These are phyloP conservation scores for Agonopterix subpropinquella DNA, from an alignment of 2,888 invertebrate genomes.

Conservation along the genomic window DNA sequence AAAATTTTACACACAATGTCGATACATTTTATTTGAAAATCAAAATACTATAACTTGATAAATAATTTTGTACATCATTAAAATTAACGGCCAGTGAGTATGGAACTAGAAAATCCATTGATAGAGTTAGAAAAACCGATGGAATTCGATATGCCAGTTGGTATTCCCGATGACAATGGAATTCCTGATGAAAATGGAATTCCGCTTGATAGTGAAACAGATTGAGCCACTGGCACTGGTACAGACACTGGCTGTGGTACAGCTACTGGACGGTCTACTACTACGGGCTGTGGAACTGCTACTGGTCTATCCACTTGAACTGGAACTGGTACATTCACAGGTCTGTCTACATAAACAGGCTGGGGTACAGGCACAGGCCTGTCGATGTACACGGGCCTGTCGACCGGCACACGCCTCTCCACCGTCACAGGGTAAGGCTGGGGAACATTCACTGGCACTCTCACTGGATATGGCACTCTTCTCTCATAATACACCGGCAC, in stretches of 20 bases:
- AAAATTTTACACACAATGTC: background rate
- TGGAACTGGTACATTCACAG: constrained; percentile 72
- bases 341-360: constrained; percentile 74
- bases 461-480: constrained; percentile 66
- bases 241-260: constrained; percentile 31
- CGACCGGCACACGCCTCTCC: constrained; percentile 73
- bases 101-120: background rate
- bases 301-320: constrained; percentile 47
- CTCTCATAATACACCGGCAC: constrained; percentile 68
- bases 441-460: constrained; percentile 70
- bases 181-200: background rate
- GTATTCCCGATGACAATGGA: background rate
- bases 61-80: background rate
- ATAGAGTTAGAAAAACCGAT: background rate
- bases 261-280: constrained; percentile 31
- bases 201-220: constrained; percentile 7
- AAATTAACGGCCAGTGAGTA: constrained; percentile 5
- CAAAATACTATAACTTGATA: background rate
- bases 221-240: constrained; percentile 10
- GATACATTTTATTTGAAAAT: constrained; percentile 1
- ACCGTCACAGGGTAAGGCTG: constrained; percentile 77
- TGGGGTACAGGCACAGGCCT: constrained; percentile 75
- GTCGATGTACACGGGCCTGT: constrained; percentile 76
- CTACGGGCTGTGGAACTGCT: constrained; percentile 28
- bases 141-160: background rate